A percentile compares a stretch with the other conserved stretches of the same genome.
phyloP scores from a whole-genome alignment of 2,888 invertebrate species.

The Chalcis sispes region DNA sequence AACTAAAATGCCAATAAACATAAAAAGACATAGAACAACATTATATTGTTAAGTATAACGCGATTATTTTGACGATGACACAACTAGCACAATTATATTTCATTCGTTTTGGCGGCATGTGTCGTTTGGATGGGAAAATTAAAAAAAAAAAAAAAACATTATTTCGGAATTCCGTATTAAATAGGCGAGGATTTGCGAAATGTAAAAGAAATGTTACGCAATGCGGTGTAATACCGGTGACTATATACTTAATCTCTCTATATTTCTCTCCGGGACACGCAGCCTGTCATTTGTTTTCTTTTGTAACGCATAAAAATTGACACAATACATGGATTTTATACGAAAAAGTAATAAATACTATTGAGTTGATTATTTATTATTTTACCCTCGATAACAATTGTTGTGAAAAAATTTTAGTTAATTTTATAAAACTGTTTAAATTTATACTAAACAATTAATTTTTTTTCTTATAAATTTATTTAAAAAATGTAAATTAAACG shows the following conservation, averaged over 20 bases:
- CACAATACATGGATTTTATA: constrained; percentile 65
- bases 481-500: background rate
- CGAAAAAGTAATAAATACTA: constrained; percentile 49
- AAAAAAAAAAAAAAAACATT: background rate
- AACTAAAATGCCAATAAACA: too few species aligned
- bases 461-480: background rate
- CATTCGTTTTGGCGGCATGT: constrained; percentile 36
- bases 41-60: constrained; percentile 11
- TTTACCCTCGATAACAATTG: background rate
- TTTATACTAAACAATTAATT: background rate
- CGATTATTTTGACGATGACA: constrained; percentile 35
- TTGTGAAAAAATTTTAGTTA: too few species aligned
- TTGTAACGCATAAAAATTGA: constrained; percentile 63
- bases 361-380: constrained; percentile 14
- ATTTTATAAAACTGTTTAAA: background rate
- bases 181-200: constrained; percentile 24
- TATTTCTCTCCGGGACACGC: constrained; percentile 56
- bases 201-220: constrained; percentile 37
- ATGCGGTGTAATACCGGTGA: constrained; percentile 55
- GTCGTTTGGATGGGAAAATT: constrained; percentile 36
- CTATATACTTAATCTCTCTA: constrained; percentile 60
- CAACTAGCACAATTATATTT: constrained; percentile 42
- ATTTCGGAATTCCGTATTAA: constrained; percentile 31
- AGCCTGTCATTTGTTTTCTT: constrained; percentile 61
- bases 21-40: too few species aligned